A percentile compares a stretch with the other conserved stretches of the same genome.
Conservation (phyloP, 2,888 invertebrate species). For the Thereva unica region DNA sequence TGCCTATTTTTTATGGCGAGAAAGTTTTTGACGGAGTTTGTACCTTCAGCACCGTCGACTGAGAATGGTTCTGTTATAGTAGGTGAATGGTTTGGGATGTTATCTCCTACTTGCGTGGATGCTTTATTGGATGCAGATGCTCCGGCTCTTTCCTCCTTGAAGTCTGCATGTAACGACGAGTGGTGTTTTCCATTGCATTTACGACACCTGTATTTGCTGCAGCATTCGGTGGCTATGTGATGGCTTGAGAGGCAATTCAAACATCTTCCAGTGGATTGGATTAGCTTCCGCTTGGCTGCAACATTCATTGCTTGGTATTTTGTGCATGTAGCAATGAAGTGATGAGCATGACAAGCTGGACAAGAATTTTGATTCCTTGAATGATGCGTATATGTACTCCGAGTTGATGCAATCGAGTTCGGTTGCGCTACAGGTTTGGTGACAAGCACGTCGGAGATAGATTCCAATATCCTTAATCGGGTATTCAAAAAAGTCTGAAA, state of each 20-base stretch:
- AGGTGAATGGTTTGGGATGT: not conserved
- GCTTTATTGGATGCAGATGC: no score
- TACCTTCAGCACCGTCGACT: no score
- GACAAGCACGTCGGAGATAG: not conserved
- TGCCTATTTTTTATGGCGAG: no score
- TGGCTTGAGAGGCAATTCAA: not conserved
- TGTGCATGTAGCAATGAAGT: not conserved
- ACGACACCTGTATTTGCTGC: not conserved
- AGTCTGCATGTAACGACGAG: constrained; percentile 2
- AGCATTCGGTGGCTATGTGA: constrained; percentile 2
- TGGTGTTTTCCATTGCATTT: constrained; percentile 1
- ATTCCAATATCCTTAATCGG: constrained; percentile 3
- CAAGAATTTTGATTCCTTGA: not conserved
- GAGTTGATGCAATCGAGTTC: not conserved
- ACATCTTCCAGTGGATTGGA: not conserved
- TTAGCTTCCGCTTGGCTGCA: not conserved
- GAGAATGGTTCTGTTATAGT: not conserved
- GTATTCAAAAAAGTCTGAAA: not conserved
- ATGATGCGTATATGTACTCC: not conserved
- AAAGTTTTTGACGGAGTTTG: no score
- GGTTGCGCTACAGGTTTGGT: not conserved
- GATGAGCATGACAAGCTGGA: not conserved
- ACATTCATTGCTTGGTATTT: constrained; percentile 6
- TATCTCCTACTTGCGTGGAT: no score
- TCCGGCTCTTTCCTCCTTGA: not conserved